phyloP scores from a whole-genome alignment of 2,113 vertebrate species.

The Cacatua alba region DNA sequence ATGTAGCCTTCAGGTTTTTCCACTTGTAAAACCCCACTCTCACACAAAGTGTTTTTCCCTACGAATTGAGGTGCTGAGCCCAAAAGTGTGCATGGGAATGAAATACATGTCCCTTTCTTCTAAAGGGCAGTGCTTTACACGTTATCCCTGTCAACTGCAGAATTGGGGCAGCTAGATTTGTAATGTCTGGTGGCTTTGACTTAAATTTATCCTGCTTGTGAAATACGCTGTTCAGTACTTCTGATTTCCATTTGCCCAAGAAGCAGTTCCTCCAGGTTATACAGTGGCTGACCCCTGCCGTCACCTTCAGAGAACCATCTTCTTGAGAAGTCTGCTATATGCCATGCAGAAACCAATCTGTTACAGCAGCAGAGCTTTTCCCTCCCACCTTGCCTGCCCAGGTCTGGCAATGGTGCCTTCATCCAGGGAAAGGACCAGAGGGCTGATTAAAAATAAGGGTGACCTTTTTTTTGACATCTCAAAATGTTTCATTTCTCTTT shows the following conservation, averaged over 20 bases:
- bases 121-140: neutral
- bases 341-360: neutral
- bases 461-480: conserved; percentile 30
- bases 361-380: neutral
- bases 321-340: neutral
- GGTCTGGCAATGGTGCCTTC: neutral
- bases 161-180: neutral
- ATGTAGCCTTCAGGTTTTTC: neutral
- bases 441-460: conserved; percentile 34
- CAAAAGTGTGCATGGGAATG: neutral
- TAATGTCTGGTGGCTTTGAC: neutral
- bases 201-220: neutral
- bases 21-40: neutral
- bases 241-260: neutral
- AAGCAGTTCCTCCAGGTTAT: neutral
- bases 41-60: neutral
- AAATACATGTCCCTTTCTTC: neutral
- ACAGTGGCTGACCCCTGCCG: neutral
- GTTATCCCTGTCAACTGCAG: neutral
- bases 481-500: conserved; percentile 47
- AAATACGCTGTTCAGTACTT: neutral
- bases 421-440: neutral
- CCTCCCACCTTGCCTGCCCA: neutral
- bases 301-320: neutral
- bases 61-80: neutral